Evolutionary conservation across 2,797 vertebrate species (phyloP), one percentile per base, ranked within the genome.

Genomic region (Cirrhinus molitorella): DNA sequence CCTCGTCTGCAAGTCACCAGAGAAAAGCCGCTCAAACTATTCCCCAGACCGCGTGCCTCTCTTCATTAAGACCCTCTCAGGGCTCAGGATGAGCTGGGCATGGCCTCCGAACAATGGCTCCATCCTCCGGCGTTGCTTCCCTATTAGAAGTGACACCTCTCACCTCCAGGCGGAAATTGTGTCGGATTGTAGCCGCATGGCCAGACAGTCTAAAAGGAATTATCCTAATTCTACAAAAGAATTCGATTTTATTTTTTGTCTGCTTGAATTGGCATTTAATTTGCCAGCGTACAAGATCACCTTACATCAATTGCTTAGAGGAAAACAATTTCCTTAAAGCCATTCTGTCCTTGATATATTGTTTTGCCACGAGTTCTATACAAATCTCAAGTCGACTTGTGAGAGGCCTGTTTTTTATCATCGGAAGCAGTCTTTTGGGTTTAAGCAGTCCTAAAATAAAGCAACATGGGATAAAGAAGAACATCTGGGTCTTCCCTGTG

Each of bases 61-160:
- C 97, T 98, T 99, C 97, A 99, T 99, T 99, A 99, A 95, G 92
- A 91, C 92, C 91, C 93, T 92, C 93, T 95, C 95, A 96, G 96
- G 93, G 94, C 93, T 82, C 91, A 91, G 95, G 96, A 96, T 93
- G 93, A 94, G 93, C 87, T 83, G 80, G 59, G 80, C 87, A 91
- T 80, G 85, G 87, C 88, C 87, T 88, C 88, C 90, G 94, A 95
- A 96, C 95, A 95, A 96, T 95, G 92, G 91, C 86, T 90, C 91
- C 88, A 61, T 92, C 93, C 92, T 84, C 23, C 89, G 88, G 91
- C 91, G 88, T 92, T 93, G 91, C 88, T 89, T 88, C 83, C 90
- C 94, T 93, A 95, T 95, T 95, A 94, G 92, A 94, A 93, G 81
- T 94, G 94, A 95, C 94, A 94, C 92, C 90, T 92, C 93, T 95